These are phyloP conservation scores for Syngnathus rostellatus DNA, from an alignment of 2,797 vertebrate genomes.

Conservation along the genomic window DNA sequence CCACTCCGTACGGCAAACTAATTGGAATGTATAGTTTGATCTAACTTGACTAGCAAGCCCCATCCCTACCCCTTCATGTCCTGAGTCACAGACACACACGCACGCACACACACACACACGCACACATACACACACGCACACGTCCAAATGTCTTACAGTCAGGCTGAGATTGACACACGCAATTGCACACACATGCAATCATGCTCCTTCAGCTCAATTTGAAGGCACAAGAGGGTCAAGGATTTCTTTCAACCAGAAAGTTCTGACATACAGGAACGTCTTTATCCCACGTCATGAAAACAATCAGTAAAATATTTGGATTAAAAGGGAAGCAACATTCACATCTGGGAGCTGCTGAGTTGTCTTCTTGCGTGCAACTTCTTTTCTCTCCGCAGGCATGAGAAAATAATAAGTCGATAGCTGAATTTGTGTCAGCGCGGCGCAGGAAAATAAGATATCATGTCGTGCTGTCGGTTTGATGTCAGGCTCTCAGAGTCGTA, in stretches of 20 bases:
- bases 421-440: slow-evolving; percentile 90
- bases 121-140: slow-evolving; percentile 21
- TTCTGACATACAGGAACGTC: slow-evolving; percentile 72
- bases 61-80: neutral
- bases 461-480: slow-evolving; percentile 90
- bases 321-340: slow-evolving; percentile 71
- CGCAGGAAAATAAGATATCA: slow-evolving; percentile 99
- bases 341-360: slow-evolving; percentile 78
- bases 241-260: slow-evolving; percentile 58
- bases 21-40: slow-evolving; percentile 32
- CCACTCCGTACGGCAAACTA: slow-evolving; percentile 15
- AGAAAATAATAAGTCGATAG: slow-evolving; percentile 88
- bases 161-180: slow-evolving; percentile 63
- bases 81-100: slow-evolving; percentile 10
- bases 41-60: slow-evolving; percentile 22
- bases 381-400: slow-evolving; percentile 65
- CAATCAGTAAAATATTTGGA: slow-evolving; percentile 84
- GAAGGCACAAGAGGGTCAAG: slow-evolving; percentile 62
- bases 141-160: slow-evolving; percentile 65
- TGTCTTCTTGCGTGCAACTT: slow-evolving; percentile 62
- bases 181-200: slow-evolving; percentile 73
- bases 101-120: neutral
- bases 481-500: slow-evolving; percentile 87
- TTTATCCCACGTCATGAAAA: slow-evolving; percentile 72
- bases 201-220: slow-evolving; percentile 62